These are phyloP conservation scores for Mastomys natalensis DNA, from an alignment of 2,113 vertebrate genomes.

Conservation along the genomic window DNA sequence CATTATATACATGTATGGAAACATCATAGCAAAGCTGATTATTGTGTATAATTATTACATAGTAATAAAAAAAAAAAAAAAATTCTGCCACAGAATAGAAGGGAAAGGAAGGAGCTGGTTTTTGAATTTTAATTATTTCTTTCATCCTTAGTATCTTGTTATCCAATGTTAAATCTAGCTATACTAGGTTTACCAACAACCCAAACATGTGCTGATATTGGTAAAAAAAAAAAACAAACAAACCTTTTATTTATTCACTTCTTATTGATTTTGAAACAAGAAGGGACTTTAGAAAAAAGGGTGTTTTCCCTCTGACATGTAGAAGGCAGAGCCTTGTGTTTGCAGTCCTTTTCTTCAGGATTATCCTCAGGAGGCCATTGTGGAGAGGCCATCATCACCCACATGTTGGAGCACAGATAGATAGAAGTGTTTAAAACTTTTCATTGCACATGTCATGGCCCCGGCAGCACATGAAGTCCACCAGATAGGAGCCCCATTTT, in stretches of 20 bases:
- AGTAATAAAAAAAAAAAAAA: not conserved
- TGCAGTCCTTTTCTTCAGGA: not conserved
- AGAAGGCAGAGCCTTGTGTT: not conserved
- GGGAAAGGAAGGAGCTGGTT: not conserved
- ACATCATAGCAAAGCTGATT: not conserved
- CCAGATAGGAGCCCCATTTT: conserved; percentile 50
- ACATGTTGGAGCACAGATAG: not conserved
- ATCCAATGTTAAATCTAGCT: not conserved
- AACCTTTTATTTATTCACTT: not conserved
- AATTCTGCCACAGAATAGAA: not conserved
- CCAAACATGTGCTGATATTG: not conserved
- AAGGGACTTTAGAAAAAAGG: not conserved
- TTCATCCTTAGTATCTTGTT: not conserved
- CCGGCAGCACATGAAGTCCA: conserved; percentile 66
- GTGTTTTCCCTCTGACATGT: not conserved
- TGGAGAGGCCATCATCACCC: not conserved
- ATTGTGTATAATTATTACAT: not conserved
- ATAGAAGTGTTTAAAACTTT: not conserved
- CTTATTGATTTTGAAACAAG: not conserved
- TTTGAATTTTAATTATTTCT: not conserved
- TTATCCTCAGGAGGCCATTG: not conserved
- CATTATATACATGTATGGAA: not conserved
- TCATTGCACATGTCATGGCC: conserved; percentile 68
- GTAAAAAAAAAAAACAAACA: not conserved
- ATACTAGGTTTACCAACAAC: not conserved